Conservation (phyloP, 2,888 invertebrate species). For the Megamerina dolium region DNA sequence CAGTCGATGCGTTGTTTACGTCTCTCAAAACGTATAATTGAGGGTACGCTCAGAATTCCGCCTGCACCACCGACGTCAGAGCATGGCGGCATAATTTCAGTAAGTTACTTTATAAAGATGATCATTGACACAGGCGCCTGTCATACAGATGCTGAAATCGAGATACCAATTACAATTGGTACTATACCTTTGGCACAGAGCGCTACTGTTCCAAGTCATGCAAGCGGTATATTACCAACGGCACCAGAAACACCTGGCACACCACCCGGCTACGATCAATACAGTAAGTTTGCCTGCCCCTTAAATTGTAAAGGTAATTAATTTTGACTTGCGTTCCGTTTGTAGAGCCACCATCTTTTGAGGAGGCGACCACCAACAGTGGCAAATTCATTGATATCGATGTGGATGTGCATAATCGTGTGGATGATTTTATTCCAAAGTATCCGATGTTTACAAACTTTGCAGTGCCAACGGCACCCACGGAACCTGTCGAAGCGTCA, state of each 20-base stretch:
- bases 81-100: constrained; percentile 20
- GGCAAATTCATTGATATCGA: constrained; percentile 26
- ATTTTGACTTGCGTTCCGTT: too few species aligned
- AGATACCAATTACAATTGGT: constrained; percentile 28
- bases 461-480: constrained; percentile 15
- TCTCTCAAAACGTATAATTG: constrained; percentile 23
- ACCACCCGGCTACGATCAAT: constrained; percentile 30
- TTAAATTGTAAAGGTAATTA: too few species aligned
- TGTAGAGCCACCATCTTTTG: constrained; percentile 28
- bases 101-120: constrained; percentile 23
- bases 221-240: constrained; percentile 24
- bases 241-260: constrained; percentile 13
- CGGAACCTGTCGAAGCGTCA: too few species aligned
- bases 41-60: constrained; percentile 25
- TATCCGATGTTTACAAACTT: constrained; percentile 29
- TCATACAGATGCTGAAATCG: constrained; percentile 21
- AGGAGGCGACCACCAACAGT: constrained; percentile 25
- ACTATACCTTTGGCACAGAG: constrained; percentile 30
- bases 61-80: constrained; percentile 29
- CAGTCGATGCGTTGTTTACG: constrained; percentile 16
- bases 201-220: constrained; percentile 23
- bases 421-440: constrained; percentile 27
- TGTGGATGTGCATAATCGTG: constrained; percentile 23
- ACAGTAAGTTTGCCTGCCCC: too few species aligned
- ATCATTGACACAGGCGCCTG: constrained; percentile 20